Base-by-base conservation (phyloP, 2,797 vertebrate genomes). In the Denticeps clupeoides region DNA sequence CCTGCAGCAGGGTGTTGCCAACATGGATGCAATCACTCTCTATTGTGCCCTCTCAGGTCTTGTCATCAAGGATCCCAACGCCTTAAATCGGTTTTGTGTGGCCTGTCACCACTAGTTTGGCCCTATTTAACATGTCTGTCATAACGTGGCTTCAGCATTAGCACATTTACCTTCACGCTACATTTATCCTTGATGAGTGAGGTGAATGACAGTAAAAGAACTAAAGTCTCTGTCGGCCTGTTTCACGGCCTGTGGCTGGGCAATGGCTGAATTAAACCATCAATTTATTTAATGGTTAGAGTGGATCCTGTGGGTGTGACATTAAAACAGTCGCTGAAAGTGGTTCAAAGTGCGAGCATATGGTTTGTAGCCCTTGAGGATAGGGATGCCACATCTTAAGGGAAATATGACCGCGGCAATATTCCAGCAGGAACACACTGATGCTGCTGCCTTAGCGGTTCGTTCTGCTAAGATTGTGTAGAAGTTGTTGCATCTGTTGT, bases 111-210 rank as follows among this genome's bases (percentile, higher is more conserved):
- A 13, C 45, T 45, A 5, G 10, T 33, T 25, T 22, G 42, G 33
- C 31, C 16, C 28, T 45, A 33, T 40, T 53, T 53, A 42, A 33
- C 37, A 28, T 41, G 37, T 57, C 55, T 41, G 35, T 57, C 43
- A 57, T 41, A 33, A 50, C 13, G 40, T 31, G 43, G 26, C 42
- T 43, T 49, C 45, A 53, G 27, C 38, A 47, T 43, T 6, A 8
- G 35, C 47, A 35, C 51, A 55, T 42, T 54, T 35, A 51, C 25
- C 55, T 42, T 54, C 35, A 51, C 25, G 57, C 29, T 52, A 55
- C 51, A 55, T 42, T 41, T 43, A 55, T 47, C 54, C 45, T 44
- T 41, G 38, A 23, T 51, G 51, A 51, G 27, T 42, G 28, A 45
- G 45, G 26, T 22, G 31, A 58, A 28, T 35, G 51, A 59, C 35